Percentiles rank a stretch among this genome's conserved stretches.
These are phyloP conservation scores for Parus major DNA, from an alignment of 2,113 vertebrate species.

Conservation along the genomic window DNA sequence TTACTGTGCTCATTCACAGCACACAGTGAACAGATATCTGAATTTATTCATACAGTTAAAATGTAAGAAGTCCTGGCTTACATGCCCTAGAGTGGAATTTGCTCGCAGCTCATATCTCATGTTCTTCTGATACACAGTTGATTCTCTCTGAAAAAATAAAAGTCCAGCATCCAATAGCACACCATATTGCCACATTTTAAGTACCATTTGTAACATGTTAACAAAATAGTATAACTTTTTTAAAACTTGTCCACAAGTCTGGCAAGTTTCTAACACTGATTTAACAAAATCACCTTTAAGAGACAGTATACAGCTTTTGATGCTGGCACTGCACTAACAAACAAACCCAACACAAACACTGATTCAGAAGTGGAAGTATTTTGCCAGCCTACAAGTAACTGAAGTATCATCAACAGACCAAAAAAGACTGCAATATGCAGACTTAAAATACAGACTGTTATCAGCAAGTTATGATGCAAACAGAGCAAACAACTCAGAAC, in stretches of 20 bases:
- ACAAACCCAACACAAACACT: background rate
- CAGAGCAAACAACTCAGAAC: background rate
- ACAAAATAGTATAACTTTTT: background rate
- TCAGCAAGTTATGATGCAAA: background rate
- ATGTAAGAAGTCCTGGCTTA: background rate
- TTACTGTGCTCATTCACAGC: background rate
- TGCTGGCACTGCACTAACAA: background rate
- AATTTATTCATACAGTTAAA: background rate
- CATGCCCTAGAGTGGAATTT: background rate
- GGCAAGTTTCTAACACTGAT: background rate
- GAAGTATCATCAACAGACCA: background rate
- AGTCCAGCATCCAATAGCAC: background rate
- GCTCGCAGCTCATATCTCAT: background rate
- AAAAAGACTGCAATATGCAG: background rate
- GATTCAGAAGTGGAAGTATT: background rate
- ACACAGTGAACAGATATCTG: background rate
- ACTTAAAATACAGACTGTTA: background rate
- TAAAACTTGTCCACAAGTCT: background rate
- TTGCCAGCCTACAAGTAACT: background rate
- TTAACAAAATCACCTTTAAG: background rate
- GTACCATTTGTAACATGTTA: background rate
- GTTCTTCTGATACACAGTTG: background rate
- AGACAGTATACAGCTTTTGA: background rate
- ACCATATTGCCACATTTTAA: background rate
- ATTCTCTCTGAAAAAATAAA: background rate